These are phyloP conservation scores for Guaruba guarouba DNA, from an alignment of 2,113 vertebrate species.

Conservation along the genomic window DNA sequence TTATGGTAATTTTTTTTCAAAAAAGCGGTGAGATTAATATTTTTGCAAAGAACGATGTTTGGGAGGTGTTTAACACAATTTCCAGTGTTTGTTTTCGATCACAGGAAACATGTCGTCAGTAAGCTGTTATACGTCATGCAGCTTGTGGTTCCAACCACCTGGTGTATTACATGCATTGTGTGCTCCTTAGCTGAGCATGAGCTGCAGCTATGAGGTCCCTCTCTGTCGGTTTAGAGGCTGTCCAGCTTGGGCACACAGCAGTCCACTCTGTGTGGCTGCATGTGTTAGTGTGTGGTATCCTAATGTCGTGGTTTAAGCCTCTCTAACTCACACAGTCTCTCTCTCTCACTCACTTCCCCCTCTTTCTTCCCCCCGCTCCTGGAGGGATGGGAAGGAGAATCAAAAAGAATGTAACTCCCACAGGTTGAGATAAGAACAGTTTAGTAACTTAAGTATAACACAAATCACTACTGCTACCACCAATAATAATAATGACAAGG, in stretches of 20 bases:
- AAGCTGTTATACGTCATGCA: neutral
- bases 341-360: no score
- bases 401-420: no score
- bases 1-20: neutral
- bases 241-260: neutral
- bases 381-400: no score
- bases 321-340: no score
- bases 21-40: neutral
- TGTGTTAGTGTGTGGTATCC: neutral
- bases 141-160: neutral
- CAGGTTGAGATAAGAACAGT: no score
- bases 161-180: neutral
- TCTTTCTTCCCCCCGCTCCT: no score
- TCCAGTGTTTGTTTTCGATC: neutral
- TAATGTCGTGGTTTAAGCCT: no score
- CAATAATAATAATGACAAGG: no score
- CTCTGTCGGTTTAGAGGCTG: neutral
- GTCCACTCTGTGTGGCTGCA: neutral
- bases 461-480: no score
- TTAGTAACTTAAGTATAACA: no score
- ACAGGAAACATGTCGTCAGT: neutral
- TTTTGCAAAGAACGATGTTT: neutral
- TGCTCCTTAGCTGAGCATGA: neutral
- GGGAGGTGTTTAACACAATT: neutral
- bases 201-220: neutral